Evolutionary conservation across 2,797 vertebrate genomes (phyloP), one percentile per base, ranked within the genome.

Genomic region (Gambelia wislizenii): DNA sequence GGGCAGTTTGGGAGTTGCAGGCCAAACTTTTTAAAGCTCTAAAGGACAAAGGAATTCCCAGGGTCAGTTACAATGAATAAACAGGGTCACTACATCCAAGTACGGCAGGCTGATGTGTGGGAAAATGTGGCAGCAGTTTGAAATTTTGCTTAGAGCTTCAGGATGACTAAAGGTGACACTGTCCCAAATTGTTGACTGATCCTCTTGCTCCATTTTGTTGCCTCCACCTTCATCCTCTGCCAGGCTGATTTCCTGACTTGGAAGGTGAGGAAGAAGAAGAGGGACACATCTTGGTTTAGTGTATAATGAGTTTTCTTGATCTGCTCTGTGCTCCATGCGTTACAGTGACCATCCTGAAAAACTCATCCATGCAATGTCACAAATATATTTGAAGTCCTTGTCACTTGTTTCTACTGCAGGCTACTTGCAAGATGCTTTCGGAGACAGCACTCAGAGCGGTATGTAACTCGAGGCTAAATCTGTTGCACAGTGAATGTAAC

Each of bases 401-500:
- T 92, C 92, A 92, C 91, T 92, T 76, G 91, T 93, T 94, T 86
- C 92, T 77, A 93, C 94, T 94, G 93, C 90, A 89, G 96, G 94
- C 93, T 90, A 94, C 93, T 91, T 86, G 75, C 89, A 94, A 94
- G 95, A 94, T 92, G 87, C 83, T 84, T 91, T 94, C 80, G 80
- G 91, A 95, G 90, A 83, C 92, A 94, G 91, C 92, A 87, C 91
- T 59, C 92, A 87, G 87, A 95, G 93, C 90, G 93, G 91, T 92
- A 64, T 75, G 56, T 93, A 88, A 92, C 97, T 89, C 1, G 88
- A 91, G 95, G 96, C 94, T 91, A 96, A 94, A 91, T 95, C 90
- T 89, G 91, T 95, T 87, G 76, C 52, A 56, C n/a, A 22, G 91
- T 95, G 96, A 97, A 89, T 78, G 89, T 97, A 95, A 97, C 93